These are phyloP conservation scores for Drosophila takahashii DNA, from an alignment of 1,140 invertebrate species.

Conservation along the genomic window DNA sequence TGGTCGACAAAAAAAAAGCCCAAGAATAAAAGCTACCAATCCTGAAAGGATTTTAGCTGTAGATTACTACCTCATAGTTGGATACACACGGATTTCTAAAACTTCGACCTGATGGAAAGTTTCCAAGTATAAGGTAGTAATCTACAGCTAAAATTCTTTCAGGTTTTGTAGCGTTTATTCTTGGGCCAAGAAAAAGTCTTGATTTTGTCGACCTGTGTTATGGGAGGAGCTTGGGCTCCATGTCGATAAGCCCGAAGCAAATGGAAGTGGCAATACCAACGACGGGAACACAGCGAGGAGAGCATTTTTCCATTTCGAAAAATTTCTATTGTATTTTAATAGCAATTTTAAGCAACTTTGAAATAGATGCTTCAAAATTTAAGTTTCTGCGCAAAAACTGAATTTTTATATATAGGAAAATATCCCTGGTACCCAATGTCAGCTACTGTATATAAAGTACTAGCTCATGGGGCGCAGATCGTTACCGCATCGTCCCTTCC, in stretches of 20 bases:
- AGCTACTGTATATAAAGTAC: constrained; percentile 19
- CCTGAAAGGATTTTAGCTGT: too few species aligned
- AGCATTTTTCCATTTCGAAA: neutral
- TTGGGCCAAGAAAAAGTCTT: too few species aligned
- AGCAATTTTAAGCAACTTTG: constrained; percentile 6
- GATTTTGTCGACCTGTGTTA: too few species aligned
- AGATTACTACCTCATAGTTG: too few species aligned
- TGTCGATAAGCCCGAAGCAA: constrained; percentile 24
- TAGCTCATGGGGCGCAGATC: constrained; percentile 2
- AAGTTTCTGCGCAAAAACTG: constrained; percentile 20
- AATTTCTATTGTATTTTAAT: neutral
- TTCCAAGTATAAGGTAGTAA: too few species aligned
- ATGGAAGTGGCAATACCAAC: constrained; percentile 10
- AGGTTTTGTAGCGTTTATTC: too few species aligned
- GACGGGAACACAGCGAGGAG: neutral
- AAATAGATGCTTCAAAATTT: constrained; percentile 19
- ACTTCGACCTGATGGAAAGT: too few species aligned
- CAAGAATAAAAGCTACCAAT: too few species aligned
- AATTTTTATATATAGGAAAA: constrained; percentile 9
- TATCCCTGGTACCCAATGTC: constrained; percentile 7
- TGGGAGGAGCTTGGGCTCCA: constrained; percentile 9
- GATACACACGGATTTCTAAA: too few species aligned
- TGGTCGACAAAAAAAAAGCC: too few species aligned
- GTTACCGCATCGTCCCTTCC: too few species aligned
- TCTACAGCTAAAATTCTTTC: too few species aligned